These are phyloP conservation scores for Neoascia interrupta DNA, from an alignment of 2,888 invertebrate genomes.

Conservation along the genomic window DNA sequence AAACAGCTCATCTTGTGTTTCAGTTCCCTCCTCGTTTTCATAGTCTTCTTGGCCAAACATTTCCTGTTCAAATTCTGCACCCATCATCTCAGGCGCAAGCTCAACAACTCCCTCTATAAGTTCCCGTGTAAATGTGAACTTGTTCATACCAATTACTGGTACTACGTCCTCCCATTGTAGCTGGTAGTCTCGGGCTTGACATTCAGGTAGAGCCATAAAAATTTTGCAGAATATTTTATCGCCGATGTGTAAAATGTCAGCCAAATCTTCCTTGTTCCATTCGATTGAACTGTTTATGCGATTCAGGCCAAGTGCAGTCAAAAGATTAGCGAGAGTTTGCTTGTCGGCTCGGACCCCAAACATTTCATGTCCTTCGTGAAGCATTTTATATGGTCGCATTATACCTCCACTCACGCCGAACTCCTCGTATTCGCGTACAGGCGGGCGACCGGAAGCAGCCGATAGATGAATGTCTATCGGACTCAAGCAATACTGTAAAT, in stretches of 20 bases:
- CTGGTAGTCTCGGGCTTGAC: conserved; percentile 42
- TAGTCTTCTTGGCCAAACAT: not conserved
- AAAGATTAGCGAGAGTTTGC: conserved; percentile 71
- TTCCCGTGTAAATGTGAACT: conserved; percentile 49
- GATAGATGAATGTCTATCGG: conserved; percentile 35
- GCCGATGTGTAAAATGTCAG: conserved; percentile 70
- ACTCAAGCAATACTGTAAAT: conserved; percentile 28
- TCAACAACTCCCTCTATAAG: conserved; percentile 31
- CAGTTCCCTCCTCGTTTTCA: conserved; percentile 34
- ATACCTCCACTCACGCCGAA: conserved; percentile 78
- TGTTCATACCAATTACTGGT: conserved; percentile 67
- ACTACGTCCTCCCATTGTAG: conserved; percentile 51
- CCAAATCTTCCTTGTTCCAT: conserved; percentile 70
- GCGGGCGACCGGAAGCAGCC: conserved; percentile 75
- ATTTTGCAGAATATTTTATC: conserved; percentile 69
- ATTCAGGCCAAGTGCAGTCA: conserved; percentile 65
- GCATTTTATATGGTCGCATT: conserved; percentile 72
- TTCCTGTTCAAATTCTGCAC: conserved; percentile 30
- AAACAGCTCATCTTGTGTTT: conserved; percentile 44
- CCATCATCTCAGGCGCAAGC: conserved; percentile 2
- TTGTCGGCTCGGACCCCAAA: conserved; percentile 66
- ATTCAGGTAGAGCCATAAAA: conserved; percentile 45
- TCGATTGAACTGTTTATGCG: conserved; percentile 58
- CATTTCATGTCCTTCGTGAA: conserved; percentile 70
- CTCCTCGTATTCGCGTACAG: conserved; percentile 78